Evolutionary conservation across 2,888 invertebrate genomes (phyloP), one percentile per base, ranked within the genome.

Genomic region (Apotomis turbidana): DNA sequence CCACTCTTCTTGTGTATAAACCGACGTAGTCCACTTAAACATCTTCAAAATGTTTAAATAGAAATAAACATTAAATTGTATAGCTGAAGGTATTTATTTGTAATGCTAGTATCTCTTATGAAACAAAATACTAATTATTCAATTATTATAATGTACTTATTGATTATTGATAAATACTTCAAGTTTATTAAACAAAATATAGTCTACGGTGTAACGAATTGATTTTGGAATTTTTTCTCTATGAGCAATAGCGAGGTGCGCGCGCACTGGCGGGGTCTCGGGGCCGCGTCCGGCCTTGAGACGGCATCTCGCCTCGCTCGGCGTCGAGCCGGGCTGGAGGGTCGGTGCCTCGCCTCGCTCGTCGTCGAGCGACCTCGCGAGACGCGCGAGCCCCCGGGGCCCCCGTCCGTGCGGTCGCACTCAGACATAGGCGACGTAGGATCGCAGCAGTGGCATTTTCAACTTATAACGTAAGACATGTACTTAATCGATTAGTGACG

Each of bases 131-230:
- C 92, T 93, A 93, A 93, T 91, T 91, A 93, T 93, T 93, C 92
- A 93, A 93, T 93, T 93, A 93, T 92, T 91, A 88, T 93, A 93
- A 93, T 90, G 93, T 93, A 93, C 93, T 93, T 92, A 92, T 91
- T 92, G 93, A 93, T 93, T 92, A 92, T 92, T 89, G 91, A 93
- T 92, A 91, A 90, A 92, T 93, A 93, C 91, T 93, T 93, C 91
- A 92, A 93, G 89, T 91, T 93, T 92, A 92, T 90, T 90, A 89
- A 89, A 91, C 90, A 88, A 90, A 88, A 88, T 91, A 90, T 93
- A 91, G 91, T 91, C 90, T 92, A 92, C 90, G 90, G 83, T 91
- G 88, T 93, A 92, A 89, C 90, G 90, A 91, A 90, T 91, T 92
- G 90, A 90, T 92, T 93, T 92, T 87, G 91, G 85, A 88, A 84